phyloP scores from a whole-genome alignment of 2,888 invertebrate genomes.

The Leptura quadrifasciata region DNA sequence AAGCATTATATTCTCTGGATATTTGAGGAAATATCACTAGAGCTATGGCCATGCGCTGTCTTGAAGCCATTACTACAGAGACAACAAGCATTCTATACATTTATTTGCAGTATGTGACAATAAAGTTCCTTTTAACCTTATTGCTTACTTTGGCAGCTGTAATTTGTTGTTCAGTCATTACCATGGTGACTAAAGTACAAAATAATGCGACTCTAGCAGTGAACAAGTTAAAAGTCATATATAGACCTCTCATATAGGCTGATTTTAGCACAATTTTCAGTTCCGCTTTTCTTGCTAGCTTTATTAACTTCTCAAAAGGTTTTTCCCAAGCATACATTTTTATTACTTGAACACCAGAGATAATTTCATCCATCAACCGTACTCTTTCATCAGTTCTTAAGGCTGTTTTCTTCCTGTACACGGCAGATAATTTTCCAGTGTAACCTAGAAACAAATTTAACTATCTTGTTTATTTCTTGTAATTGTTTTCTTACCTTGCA shows the following conservation, averaged over 20 bases:
- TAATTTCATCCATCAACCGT: constrained; percentile 83
- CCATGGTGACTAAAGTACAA: constrained; percentile 82
- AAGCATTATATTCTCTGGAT: too few relatives aligned
- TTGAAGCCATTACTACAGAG: too few relatives aligned
- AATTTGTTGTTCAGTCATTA: constrained; percentile 80
- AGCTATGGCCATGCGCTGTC: too few relatives aligned
- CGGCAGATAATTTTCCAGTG: constrained; percentile 80
- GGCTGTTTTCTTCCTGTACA: constrained; percentile 86
- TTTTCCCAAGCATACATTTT: constrained; percentile 87
- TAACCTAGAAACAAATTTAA: constrained; percentile 73
- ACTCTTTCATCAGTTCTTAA: constrained; percentile 91
- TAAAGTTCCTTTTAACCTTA: too few relatives aligned
- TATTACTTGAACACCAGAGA: constrained; percentile 83
- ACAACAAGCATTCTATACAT: too few relatives aligned
- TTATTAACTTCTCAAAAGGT: constrained; percentile 80
- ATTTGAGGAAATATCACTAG: too few relatives aligned
- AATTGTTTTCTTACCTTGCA: constrained; percentile 80
- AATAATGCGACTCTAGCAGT: constrained; percentile 88
- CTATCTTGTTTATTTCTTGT: background rate
- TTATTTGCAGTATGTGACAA: too few relatives aligned
- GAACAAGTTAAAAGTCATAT: constrained; percentile 86
- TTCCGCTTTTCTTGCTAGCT: constrained; percentile 76
- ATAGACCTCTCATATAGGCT: constrained; percentile 80
- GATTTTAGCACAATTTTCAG: constrained; percentile 78
- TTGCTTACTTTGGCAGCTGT: constrained; percentile 81